These are phyloP conservation scores for Phenganax marumi DNA, from an alignment of 92 coral and sea anemone genomes.

Conservation along the genomic window DNA sequence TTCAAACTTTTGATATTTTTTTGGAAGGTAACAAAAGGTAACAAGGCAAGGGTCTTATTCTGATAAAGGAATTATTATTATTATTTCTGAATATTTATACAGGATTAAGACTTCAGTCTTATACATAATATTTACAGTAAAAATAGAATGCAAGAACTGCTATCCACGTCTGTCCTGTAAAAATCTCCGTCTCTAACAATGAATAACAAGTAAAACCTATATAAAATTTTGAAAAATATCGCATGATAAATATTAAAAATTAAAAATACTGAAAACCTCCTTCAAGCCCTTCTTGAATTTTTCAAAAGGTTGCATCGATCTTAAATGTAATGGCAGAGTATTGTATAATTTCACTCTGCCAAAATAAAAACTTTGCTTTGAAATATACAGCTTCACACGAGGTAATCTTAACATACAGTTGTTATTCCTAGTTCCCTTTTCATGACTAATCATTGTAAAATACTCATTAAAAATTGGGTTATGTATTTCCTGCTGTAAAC, in stretches of 20 bases:
- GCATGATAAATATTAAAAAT: neutral
- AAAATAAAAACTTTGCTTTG: neutral
- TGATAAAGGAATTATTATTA: too few relatives aligned
- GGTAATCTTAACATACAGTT: conserved; percentile 1
- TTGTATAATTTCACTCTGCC: conserved; percentile 7
- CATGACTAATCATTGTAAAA: conserved; percentile 4
- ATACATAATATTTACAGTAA: neutral
- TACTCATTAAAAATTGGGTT: neutral
- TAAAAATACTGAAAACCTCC: neutral
- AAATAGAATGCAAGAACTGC: neutral
- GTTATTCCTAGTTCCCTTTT: conserved; percentile 8
- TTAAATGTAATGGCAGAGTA: neutral
- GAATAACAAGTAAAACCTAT: neutral
- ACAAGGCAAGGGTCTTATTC: too few relatives aligned
- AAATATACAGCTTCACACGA: neutral
- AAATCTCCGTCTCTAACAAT: neutral
- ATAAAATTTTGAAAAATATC: neutral
- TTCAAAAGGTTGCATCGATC: neutral
- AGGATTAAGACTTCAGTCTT: neutral
- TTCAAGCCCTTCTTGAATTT: neutral
- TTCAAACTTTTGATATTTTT: too few relatives aligned
- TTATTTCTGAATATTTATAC: neutral
- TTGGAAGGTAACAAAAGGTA: too few relatives aligned
- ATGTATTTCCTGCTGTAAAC: neutral
- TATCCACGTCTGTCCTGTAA: conserved; percentile 12